Evolutionary conservation across 1,140 invertebrate genomes (phyloP).

Genomic region (Bombus sibiricus): DNA sequence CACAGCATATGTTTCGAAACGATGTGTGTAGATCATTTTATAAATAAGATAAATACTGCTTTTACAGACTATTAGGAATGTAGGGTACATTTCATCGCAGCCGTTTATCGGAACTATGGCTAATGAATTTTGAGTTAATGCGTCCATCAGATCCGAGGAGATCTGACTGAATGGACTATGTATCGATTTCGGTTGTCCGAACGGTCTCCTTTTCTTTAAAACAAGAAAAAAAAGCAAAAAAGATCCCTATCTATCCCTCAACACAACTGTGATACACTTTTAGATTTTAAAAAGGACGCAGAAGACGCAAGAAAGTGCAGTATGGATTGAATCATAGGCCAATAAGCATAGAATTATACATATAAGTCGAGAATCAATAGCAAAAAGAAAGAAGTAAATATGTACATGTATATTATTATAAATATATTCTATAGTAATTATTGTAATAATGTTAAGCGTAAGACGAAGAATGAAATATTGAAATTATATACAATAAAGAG

Average conservation of each 20-base stretch:
- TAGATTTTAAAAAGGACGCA: slow-evolving; percentile 76
- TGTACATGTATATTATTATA: slow-evolving; percentile 81
- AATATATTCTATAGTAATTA: slow-evolving; percentile 77
- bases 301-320: slow-evolving; percentile 67
- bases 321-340: slow-evolving; percentile 70
- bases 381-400: slow-evolving; percentile 72
- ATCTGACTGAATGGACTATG: slow-evolving; percentile 66
- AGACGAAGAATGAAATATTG: slow-evolving; percentile 71
- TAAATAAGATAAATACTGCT: not conserved
- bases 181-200: slow-evolving; percentile 57
- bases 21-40: not conserved
- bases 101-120: slow-evolving; percentile 11
- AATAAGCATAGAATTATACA: slow-evolving; percentile 68
- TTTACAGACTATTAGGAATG: slow-evolving; percentile 26
- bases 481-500: slow-evolving; percentile 78
- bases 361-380: slow-evolving; percentile 72
- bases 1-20: not conserved
- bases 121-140: slow-evolving; percentile 3
- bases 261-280: slow-evolving; percentile 82
- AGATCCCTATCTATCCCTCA: slow-evolving; percentile 72
- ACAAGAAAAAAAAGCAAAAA: slow-evolving; percentile 5
- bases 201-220: slow-evolving; percentile 57
- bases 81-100: slow-evolving; percentile 58
- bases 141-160: slow-evolving; percentile 28
- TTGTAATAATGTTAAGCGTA: slow-evolving; percentile 72